A percentile compares a stretch with the other conserved stretches of the same genome.
These are phyloP conservation scores for Candidula unifasciata DNA, from an alignment of 2,888 invertebrate species.

Conservation along the genomic window DNA sequence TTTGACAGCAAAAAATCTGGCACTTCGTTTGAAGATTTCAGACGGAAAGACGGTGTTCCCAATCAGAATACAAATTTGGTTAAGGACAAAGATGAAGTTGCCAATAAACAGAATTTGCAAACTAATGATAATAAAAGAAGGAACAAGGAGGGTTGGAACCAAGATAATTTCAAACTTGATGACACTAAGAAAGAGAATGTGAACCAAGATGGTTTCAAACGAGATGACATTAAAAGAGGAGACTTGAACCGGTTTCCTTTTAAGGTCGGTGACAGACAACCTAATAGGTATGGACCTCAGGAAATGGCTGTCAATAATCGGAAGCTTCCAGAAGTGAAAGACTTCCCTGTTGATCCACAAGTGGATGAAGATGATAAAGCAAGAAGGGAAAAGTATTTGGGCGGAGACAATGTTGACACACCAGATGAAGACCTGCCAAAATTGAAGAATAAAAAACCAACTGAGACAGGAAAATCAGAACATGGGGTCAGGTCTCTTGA, in stretches of 20 bases:
- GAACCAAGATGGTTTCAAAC: not conserved
- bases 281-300: too few relatives aligned
- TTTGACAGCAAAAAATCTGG: not conserved
- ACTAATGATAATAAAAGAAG: not conserved
- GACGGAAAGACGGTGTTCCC: not conserved
- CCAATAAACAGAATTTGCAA: not conserved
- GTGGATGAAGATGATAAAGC: slow-evolving; percentile 29
- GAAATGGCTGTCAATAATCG: not conserved
- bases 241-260: not conserved
- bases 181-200: not conserved
- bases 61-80: not conserved
- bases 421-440: not conserved
- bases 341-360: not conserved
- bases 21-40: not conserved
- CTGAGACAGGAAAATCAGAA: not conserved
- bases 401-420: not conserved
- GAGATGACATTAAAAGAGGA: not conserved
- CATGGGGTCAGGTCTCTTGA: not conserved
- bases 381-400: slow-evolving; percentile 31
- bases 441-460: not conserved
- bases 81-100: not conserved
- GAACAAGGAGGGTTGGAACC: not conserved
- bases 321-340: not conserved
- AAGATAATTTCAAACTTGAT: not conserved
- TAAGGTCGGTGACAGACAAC: not conserved